A percentile compares a stretch with the other conserved stretches of the same genome.
Evolutionary conservation across 2,888 invertebrate species (phyloP).

Genomic region (Mythimna albipuncta): DNA sequence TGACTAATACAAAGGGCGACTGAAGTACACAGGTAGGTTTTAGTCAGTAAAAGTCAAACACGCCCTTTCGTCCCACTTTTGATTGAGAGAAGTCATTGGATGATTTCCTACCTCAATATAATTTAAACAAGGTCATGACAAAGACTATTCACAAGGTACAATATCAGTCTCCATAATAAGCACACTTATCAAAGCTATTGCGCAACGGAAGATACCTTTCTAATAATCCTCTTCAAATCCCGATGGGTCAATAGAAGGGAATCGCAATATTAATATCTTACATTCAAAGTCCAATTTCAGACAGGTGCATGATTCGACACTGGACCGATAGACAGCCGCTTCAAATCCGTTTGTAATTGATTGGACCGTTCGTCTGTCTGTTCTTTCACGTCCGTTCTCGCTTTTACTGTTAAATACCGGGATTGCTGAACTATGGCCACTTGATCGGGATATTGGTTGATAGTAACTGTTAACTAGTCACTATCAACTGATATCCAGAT

Average conservation of each 20-base stretch:
- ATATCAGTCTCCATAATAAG: background rate
- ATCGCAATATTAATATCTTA: conserved; percentile 34
- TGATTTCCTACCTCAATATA: no score
- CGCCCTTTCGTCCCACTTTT: no score
- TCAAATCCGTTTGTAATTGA: conserved; percentile 56
- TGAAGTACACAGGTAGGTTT: no score
- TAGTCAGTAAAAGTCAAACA: no score
- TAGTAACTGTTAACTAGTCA: conserved; percentile 40
- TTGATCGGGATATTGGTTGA: conserved; percentile 10
- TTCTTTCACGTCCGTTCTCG: conserved; percentile 37
- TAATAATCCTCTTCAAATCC: background rate
- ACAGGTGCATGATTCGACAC: conserved; percentile 37
- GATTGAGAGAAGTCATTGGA: background rate
- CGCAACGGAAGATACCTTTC: background rate
- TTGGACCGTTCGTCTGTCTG: conserved; percentile 31
- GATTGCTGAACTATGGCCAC: conserved; percentile 34
- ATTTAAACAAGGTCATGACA: background rate
- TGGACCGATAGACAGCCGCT: conserved; percentile 31
- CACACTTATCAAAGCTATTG: background rate
- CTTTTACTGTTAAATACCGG: conserved; percentile 24
- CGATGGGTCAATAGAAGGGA: conserved; percentile 21
- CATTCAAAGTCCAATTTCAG: conserved; percentile 38
- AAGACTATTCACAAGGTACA: background rate
- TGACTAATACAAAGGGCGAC: no score
- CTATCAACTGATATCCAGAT: conserved; percentile 50